phyloP scores from a whole-genome alignment of 2,113 vertebrate species.

The Anthoscopus minutus region DNA sequence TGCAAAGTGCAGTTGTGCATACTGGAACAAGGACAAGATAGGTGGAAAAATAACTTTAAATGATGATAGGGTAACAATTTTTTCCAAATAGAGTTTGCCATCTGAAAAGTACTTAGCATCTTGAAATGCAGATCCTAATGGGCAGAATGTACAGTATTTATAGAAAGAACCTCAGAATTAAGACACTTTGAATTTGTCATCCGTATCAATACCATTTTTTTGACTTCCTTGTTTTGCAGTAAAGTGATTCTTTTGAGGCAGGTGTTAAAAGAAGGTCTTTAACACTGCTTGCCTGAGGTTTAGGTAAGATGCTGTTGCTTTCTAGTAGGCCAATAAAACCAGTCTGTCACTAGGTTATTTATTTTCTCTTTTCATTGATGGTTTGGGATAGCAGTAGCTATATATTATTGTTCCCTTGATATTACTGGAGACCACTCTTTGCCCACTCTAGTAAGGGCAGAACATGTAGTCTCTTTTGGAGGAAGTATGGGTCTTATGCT shows the following conservation, averaged over 20 bases:
- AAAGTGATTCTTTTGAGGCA: background rate
- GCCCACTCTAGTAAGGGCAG: background rate
- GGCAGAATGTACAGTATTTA: background rate
- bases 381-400: background rate
- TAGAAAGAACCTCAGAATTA: background rate
- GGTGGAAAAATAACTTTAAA: background rate
- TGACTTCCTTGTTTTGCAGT: background rate
- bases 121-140: background rate
- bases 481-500: background rate
- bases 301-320: background rate
- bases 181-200: background rate
- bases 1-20: background rate
- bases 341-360: background rate
- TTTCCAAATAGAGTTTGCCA: background rate
- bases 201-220: background rate
- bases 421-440: background rate
- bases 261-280: background rate
- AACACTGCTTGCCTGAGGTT: background rate
- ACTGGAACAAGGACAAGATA: background rate
- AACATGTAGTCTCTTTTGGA: background rate
- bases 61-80: background rate
- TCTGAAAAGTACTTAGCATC: background rate
- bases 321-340: background rate
- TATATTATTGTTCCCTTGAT: background rate
- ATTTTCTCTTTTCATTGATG: background rate